Conservation (phyloP, 2,888 invertebrate species). For the Callimorpha dominula region DNA sequence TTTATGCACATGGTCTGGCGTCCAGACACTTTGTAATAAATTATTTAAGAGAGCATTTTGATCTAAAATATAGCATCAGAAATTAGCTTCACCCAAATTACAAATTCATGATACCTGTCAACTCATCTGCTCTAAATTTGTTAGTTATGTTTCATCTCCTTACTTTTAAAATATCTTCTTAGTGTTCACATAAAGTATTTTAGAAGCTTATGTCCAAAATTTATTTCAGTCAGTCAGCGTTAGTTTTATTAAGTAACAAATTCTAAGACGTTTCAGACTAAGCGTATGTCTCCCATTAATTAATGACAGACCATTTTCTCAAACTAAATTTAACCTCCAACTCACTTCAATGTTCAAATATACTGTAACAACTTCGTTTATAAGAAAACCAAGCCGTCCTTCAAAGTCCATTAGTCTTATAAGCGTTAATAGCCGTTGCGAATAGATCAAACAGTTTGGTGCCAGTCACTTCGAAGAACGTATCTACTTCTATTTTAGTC, state of each 20-base stretch:
- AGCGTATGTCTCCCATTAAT: neutral
- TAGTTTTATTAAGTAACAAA: neutral
- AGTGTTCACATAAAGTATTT: too few species aligned
- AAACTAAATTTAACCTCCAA: neutral
- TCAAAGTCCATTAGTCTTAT: constrained; percentile 9
- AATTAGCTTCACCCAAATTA: too few species aligned
- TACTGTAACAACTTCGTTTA: neutral
- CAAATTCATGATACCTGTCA: too few species aligned
- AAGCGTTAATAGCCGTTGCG: constrained; percentile 7
- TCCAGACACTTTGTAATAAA: too few species aligned
- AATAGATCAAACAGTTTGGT: constrained; percentile 11
- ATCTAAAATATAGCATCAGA: too few species aligned
- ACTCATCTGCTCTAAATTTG: too few species aligned
- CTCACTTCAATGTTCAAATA: constrained; percentile 8
- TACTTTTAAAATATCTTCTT: too few species aligned
- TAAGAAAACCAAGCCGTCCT: constrained; percentile 2
- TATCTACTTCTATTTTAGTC: constrained; percentile 3
- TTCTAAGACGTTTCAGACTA: neutral
- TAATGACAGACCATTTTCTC: neutral
- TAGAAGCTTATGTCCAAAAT: neutral
- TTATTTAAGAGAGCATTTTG: too few species aligned
- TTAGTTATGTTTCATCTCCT: too few species aligned
- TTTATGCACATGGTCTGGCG: too few species aligned
- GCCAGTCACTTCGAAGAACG: constrained; percentile 2
- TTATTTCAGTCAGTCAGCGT: neutral